These are phyloP conservation scores for Haliaeetus leucogaster DNA, from an alignment of 2,113 vertebrate species.

Conservation along the genomic window DNA sequence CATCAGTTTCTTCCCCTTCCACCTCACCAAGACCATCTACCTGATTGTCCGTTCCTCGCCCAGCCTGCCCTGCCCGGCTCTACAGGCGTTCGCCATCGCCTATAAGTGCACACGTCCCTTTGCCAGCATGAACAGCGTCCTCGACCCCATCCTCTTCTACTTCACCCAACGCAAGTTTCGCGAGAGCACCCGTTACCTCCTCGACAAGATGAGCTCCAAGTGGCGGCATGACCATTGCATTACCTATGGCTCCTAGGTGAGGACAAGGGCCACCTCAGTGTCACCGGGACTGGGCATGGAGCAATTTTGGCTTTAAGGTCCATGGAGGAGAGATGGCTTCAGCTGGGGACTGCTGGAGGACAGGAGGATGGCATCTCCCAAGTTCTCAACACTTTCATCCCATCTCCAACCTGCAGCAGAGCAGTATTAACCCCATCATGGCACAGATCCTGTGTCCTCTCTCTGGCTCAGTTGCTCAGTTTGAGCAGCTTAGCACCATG, in stretches of 20 bases:
- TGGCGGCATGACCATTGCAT: constrained; percentile 55
- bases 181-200: constrained; percentile 74
- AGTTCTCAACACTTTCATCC: background rate
- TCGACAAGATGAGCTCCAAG: constrained; percentile 80
- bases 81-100: constrained; percentile 85
- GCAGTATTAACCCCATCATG: background rate
- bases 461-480: fast-evolving
- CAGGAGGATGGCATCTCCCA: background rate
- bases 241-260: background rate
- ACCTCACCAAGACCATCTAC: constrained; percentile 92
- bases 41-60: constrained; percentile 81
- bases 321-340: background rate
- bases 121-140: constrained; percentile 93
- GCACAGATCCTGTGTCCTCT: background rate
- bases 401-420: background rate
- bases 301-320: background rate
- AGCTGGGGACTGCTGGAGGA: background rate
- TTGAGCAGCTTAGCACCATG: background rate
- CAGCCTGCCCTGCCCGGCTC: constrained; percentile 53
- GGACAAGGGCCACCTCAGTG: fast-evolving
- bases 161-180: constrained; percentile 90
- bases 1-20: constrained; percentile 94
- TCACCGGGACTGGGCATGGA: fast-evolving
- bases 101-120: constrained; percentile 94
- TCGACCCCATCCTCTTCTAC: constrained; percentile 96